Evolutionary conservation across 2,888 invertebrate genomes (phyloP).

Genomic region (Lithophane ornitopus): DNA sequence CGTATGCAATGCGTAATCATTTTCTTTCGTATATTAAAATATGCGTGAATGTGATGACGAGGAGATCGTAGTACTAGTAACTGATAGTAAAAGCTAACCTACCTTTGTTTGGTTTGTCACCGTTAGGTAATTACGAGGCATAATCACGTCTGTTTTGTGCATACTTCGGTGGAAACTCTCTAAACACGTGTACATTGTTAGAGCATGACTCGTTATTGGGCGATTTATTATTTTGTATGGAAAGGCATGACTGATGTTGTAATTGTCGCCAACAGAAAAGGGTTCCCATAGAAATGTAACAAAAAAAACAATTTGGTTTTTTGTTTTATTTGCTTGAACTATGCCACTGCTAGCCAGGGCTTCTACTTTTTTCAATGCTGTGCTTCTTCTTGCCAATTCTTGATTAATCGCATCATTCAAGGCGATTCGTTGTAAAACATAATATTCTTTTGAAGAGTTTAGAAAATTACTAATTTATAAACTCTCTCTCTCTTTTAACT

Average conservation of each 20-base stretch:
- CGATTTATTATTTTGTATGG: constrained; percentile 39
- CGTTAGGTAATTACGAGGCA: constrained; percentile 53
- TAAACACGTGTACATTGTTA: constrained; percentile 44
- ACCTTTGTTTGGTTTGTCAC: constrained; percentile 48
- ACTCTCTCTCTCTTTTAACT: no score
- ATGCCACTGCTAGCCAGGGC: not conserved
- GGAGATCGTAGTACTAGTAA: not conserved
- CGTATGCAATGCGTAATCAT: not conserved
- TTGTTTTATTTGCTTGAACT: not conserved
- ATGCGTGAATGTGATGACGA: constrained; percentile 2
- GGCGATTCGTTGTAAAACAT: not conserved
- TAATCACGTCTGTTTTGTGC: constrained; percentile 36
- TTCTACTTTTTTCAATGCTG: not conserved
- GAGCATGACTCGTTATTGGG: constrained; percentile 22
- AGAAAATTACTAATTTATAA: not conserved
- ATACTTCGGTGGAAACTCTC: constrained; percentile 45
- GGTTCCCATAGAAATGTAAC: not conserved
- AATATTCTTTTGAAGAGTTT: not conserved
- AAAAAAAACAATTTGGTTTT: not conserved
- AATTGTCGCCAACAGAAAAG: not conserved
- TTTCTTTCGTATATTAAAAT: constrained; percentile 15
- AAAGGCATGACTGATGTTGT: constrained; percentile 3
- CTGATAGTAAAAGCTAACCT: constrained; percentile 33
- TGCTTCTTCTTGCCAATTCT: not conserved
- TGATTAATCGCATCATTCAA: not conserved